phyloP scores from a whole-genome alignment of 2,113 vertebrate species.

The Brachyhypopomus occidentalis region DNA sequence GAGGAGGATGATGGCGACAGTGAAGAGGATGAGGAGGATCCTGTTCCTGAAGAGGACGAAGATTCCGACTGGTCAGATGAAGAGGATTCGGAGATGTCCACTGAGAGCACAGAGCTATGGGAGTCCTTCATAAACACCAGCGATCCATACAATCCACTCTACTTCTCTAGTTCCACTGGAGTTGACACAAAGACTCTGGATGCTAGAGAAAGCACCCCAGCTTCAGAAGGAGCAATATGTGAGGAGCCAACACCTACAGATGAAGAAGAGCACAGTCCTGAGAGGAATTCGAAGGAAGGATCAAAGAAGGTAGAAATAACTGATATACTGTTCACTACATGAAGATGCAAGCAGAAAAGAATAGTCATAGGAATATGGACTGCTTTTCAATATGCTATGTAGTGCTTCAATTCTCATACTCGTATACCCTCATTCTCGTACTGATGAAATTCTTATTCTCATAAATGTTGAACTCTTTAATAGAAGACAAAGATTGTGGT shows the following conservation, averaged over 20 bases:
- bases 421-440: no score
- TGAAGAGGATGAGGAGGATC: constrained; percentile 30
- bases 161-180: constrained; percentile 30
- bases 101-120: constrained; percentile 48
- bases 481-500: background rate
- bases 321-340: background rate
- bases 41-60: constrained; percentile 31
- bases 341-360: background rate
- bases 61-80: background rate
- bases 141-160: constrained; percentile 47
- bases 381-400: background rate
- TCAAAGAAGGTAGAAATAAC: constrained; percentile 41
- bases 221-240: background rate
- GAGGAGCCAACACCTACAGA: background rate
- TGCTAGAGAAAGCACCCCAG: background rate
- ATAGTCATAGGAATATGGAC: background rate
- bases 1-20: background rate
- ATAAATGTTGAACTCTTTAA: background rate
- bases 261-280: background rate
- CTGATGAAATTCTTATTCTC: background rate
- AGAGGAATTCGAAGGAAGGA: background rate
- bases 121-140: constrained; percentile 42
- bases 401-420: no score
- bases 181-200: constrained; percentile 19
- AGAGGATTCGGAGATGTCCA: constrained; percentile 36